Base-by-base conservation (phyloP, 1,140 invertebrate genomes). In the Drosophila athabasca region DNA sequence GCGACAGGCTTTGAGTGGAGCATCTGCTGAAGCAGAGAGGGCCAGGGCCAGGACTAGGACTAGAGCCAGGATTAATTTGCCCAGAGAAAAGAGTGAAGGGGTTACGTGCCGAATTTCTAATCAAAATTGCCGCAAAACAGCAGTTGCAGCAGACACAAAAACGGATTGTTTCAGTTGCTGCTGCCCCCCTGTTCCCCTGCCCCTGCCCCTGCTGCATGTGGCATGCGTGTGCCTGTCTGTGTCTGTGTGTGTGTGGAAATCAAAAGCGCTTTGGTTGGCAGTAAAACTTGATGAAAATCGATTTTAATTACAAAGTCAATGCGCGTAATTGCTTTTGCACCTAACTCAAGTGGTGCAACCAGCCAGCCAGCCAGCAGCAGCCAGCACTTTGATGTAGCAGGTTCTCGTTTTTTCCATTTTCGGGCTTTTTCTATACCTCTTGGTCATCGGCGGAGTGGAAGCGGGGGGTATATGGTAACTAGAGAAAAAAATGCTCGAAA, bases 251-350 rank as follows among this genome's bases (percentile, higher is more conserved):
- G 62, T 50, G 54, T 39, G 71, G 49, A 76, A 76, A 76, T 84
- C 79, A 71, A 84, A 83, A 76, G 71, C 70, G 59, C 83, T 85
- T 76, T 68, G 65, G 68, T 46, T 61, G 51, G 50, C 82, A 66
- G 53, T 79, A 82, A 88, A 87, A 82, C 62, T 88, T 88, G 82
- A 76, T 88, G 79, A 69, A 83, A 87, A 87, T 87, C 83, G 83
- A 87, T 87, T 88, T 88, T 89, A 89, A 89, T 88, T 88, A 88
- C 83, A 88, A 88, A 88, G 83, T 79, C 83, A 76, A 79, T 83
- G 83, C 79, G 83, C 83, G 79, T 88, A 87, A 87, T 87, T 87
- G 83, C 83, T 79, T 79, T 82, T 87, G 67, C 81, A 87, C 82
- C 81, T 87, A 87, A 75, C 78, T 85, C 78, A 77, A 84, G 81